Conservation (phyloP, 2,888 invertebrate species). For the Drosophila borborema region DNA sequence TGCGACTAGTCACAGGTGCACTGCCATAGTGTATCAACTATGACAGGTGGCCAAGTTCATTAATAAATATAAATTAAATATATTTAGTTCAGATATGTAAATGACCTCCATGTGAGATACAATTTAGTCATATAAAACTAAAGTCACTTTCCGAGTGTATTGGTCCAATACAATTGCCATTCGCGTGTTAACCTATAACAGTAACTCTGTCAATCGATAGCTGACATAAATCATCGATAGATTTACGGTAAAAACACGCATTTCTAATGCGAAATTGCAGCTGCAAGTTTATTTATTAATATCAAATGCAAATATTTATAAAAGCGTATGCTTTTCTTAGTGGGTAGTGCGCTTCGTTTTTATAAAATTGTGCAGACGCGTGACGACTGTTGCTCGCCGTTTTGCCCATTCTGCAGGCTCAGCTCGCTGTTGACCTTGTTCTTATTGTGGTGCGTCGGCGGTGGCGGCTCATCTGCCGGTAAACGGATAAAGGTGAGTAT, state of each 20-base stretch:
- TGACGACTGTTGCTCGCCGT: constrained; percentile 73
- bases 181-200: constrained; percentile 27
- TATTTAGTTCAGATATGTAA: neutral
- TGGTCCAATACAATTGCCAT: constrained; percentile 23
- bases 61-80: neutral
- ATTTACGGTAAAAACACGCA: constrained; percentile 9
- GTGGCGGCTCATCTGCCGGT: constrained; percentile 81
- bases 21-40: constrained; percentile 1
- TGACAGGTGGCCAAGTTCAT: neutral
- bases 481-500: constrained; percentile 45
- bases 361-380: constrained; percentile 85
- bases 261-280: constrained; percentile 43
- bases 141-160: neutral
- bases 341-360: constrained; percentile 42
- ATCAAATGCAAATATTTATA: constrained; percentile 73
- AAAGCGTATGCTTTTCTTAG: constrained; percentile 42
- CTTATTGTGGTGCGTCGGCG: constrained; percentile 57
- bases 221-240: constrained; percentile 27
- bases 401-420: constrained; percentile 63
- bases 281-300: constrained; percentile 58
- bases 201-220: constrained; percentile 25
- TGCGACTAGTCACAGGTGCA: constrained; percentile 48
- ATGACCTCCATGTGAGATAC: neutral
- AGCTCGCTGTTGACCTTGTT: constrained; percentile 76
- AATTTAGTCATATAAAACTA: neutral